Base-by-base conservation (phyloP, 2,797 vertebrate species). In the Hirundo rustica region DNA sequence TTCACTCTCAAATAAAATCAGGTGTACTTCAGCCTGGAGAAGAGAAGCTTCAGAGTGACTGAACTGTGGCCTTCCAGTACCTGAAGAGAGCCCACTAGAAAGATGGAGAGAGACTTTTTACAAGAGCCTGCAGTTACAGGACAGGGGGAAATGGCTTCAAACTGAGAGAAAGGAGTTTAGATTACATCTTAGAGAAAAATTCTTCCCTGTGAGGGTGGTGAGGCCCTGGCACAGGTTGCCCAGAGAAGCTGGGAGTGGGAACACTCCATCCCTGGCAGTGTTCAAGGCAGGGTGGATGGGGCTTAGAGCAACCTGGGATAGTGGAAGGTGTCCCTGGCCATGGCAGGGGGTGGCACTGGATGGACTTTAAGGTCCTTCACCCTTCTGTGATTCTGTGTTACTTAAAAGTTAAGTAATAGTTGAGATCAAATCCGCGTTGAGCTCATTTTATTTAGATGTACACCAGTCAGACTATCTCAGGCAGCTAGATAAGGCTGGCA, bases 241-340 rank as follows among this genome's bases (percentile, higher is more conserved):
- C 55, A 62, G 55, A 55, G 55, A 62, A 89, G 32, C 48, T 82
- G 55, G 32, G 40, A 36, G 36, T 82, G 55, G 32, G 40, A 36
- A 20, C 21, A 36, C 22, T 18, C 26, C 42, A 68, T n/a, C 19
- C 48, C 48, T 62, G 34, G 21, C 1, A 82, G 36, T 48, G 42
- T 36, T 10, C 48, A 36, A 68, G 32, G 36, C 22, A 44, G 77
- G 27, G 0, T 32, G 48, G 32, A 68, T 0, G 0, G 48, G 30
- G 26, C 32, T 75, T 42, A 34, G 48, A 62, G 44, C 22, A 50
- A 0, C 13, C 42, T 55, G 22, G 22, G 13, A 11, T 10, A 14
- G 32, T 44, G 70, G 64, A 29, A 89, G 22, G 22, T n/a, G 64
- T 55, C 15, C 47, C 54, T 73, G 53, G 25, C 45, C 45, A 34